These are phyloP conservation scores for Callyntrura guangdongensis DNA, from an alignment of 2,888 invertebrate genomes.

Conservation along the genomic window DNA sequence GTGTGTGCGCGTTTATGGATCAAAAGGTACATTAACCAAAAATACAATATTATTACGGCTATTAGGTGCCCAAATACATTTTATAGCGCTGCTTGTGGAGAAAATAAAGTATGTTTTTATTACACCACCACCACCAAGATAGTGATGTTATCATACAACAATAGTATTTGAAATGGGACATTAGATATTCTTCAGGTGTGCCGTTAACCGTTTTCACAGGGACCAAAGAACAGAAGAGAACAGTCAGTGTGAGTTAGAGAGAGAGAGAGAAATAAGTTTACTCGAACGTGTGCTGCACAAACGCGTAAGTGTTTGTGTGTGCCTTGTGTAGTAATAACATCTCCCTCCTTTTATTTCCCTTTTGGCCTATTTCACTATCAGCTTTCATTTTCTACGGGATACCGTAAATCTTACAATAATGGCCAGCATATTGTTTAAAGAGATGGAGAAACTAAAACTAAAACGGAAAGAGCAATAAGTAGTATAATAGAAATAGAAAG, in stretches of 20 bases:
- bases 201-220: background rate
- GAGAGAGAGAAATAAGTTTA: background rate
- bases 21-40: background rate
- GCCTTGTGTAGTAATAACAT: background rate
- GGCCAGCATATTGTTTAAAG: background rate
- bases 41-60: slow-evolving; percentile 9
- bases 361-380: slow-evolving; percentile 22
- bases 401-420: background rate
- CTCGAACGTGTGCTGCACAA: background rate
- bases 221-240: no score
- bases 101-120: background rate
- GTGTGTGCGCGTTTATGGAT: background rate
- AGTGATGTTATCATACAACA: background rate
- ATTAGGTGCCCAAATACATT: background rate
- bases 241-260: background rate
- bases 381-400: background rate
- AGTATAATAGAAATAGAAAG: no score
- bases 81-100: background rate
- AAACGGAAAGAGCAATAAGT: background rate
- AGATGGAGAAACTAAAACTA: background rate
- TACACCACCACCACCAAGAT: no score
- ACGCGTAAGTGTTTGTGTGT: background rate
- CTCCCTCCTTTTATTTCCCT: slow-evolving; percentile 2
- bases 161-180: slow-evolving; percentile 16
- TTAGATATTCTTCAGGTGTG: slow-evolving; percentile 37